Percentiles rank a stretch among this genome's conserved stretches.
phyloP scores from a whole-genome alignment of 2,888 invertebrate genomes.

The Agonopterix arenella region DNA sequence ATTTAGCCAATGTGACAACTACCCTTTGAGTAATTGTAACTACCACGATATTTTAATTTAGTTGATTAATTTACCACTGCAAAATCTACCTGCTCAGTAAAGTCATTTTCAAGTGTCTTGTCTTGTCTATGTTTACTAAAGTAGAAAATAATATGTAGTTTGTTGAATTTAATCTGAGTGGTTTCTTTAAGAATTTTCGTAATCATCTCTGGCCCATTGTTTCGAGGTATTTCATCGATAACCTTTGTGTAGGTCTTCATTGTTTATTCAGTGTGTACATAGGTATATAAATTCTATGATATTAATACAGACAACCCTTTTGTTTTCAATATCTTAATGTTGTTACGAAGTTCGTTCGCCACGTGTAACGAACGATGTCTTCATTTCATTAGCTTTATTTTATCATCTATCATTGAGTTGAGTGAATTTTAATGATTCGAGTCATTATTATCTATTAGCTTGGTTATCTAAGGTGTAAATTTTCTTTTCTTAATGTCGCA shows the following conservation, averaged over 20 bases:
- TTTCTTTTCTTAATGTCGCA: conserved; percentile 5
- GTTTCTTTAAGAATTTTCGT: not conserved
- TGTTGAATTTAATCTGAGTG: not conserved
- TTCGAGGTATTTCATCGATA: conserved; percentile 28
- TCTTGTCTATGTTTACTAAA: no score
- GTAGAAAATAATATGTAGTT: no score
- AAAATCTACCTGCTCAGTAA: no score
- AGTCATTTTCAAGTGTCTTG: no score
- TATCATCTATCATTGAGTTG: conserved; percentile 5
- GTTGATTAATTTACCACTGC: no score
- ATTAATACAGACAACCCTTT: conserved; percentile 18
- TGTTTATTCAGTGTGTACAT: conserved; percentile 34
- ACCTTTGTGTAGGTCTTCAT: conserved; percentile 35
- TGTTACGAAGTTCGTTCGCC: not conserved
- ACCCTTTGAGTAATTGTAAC: no score
- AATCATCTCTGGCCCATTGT: conserved; percentile 10
- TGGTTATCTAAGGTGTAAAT: not conserved
- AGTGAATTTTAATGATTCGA: conserved; percentile 9
- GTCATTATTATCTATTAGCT: conserved; percentile 6
- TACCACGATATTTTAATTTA: no score
- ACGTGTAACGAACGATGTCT: conserved; percentile 4
- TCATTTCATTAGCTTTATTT: conserved; percentile 16
- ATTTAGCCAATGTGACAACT: no score
- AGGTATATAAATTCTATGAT: conserved; percentile 4
- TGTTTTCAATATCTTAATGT: conserved; percentile 19